Evolutionary conservation across 2,113 vertebrate species (phyloP).

Genomic region (Marmota flaviventris): DNA sequence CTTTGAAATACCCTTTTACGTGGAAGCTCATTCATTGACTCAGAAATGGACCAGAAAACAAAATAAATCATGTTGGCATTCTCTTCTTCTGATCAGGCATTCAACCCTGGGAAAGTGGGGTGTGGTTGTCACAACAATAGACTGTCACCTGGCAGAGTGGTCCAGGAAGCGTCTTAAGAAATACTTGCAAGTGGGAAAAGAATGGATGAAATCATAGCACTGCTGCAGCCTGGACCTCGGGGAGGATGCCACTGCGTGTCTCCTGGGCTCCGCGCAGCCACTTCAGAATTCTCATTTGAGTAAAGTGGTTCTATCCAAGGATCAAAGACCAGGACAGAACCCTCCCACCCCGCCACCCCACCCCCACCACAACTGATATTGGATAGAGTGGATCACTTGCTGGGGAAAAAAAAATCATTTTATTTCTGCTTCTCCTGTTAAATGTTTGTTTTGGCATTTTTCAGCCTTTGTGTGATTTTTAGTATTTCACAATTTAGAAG

Average conservation of each 20-base stretch:
- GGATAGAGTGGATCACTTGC: constrained; percentile 37
- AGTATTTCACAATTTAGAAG: constrained; percentile 41
- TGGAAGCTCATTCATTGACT: not conserved
- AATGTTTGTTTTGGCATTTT: constrained; percentile 76
- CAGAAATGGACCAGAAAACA: not conserved
- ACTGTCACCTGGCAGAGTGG: not conserved
- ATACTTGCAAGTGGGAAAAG: not conserved
- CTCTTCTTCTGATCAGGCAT: not conserved
- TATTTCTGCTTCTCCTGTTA: constrained; percentile 68
- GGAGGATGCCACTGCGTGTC: accelerated
- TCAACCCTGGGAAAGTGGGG: not conserved
- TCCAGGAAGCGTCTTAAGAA: not conserved
- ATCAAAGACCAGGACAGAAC: constrained; percentile 2
- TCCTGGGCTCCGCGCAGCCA: accelerated
- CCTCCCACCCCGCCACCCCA: not conserved
- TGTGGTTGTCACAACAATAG: constrained; percentile 14
- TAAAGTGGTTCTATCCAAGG: not conserved
- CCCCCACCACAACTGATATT: not conserved
- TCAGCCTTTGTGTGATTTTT: constrained; percentile 56
- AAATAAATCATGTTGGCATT: not conserved
- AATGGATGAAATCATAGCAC: no score
- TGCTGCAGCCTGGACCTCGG: accelerated
- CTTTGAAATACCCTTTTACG: not conserved
- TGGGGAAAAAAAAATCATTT: constrained; percentile 53
- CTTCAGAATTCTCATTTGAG: not conserved